A percentile compares a stretch with the other conserved stretches of the same genome.
These are phyloP conservation scores for Dryoscopus gambensis DNA, from an alignment of 2,113 vertebrate genomes.

Conservation along the genomic window DNA sequence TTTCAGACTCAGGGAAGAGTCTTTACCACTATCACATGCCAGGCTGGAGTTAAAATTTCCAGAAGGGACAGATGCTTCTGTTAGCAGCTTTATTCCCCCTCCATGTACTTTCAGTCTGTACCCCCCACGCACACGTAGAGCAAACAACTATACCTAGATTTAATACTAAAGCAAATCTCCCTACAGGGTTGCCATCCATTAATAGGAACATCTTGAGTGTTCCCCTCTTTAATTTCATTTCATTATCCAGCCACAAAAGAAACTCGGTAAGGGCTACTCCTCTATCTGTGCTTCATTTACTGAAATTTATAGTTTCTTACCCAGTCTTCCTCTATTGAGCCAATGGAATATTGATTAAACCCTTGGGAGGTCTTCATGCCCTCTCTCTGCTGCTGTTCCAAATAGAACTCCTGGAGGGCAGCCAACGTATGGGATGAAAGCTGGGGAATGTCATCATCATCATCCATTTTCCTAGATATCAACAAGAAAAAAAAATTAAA, in stretches of 20 bases:
- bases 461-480: conserved; percentile 73
- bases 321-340: conserved; percentile 90
- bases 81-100: not conserved
- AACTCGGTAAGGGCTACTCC: not conserved
- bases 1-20: not conserved
- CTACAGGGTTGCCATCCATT: not conserved
- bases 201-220: not conserved
- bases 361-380: not conserved
- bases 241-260: not conserved
- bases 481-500: not conserved
- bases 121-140: fast-evolving
- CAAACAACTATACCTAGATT: not conserved
- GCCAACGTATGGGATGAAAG: conserved; percentile 84
- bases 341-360: conserved; percentile 74
- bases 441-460: conserved; percentile 79
- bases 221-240: not conserved
- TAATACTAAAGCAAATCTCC: not conserved
- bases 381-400: conserved; percentile 70
- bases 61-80: not conserved
- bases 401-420: conserved; percentile 90
- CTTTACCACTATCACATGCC: not conserved
- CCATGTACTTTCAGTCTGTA: not conserved
- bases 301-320: conserved; percentile 67
- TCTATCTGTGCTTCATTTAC: not conserved
- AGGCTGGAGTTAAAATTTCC: not conserved